phyloP scores from a whole-genome alignment of 92 coral and sea anemone species.

The Bergia puertoricense region DNA sequence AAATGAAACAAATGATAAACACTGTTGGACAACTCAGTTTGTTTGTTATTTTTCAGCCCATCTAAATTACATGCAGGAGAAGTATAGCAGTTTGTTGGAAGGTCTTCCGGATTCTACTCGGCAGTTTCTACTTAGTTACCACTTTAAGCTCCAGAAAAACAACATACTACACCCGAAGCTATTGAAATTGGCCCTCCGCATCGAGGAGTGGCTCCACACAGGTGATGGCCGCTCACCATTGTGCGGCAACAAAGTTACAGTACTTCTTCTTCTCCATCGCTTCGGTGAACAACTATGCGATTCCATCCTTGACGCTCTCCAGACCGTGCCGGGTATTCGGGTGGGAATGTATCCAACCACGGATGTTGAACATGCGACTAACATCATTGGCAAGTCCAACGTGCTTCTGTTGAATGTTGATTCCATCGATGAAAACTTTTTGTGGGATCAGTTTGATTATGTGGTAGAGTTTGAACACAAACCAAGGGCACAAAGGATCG shows the following conservation, averaged over 20 bases:
- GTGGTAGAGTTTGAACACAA: constrained; percentile 77
- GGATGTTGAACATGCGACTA: constrained; percentile 9
- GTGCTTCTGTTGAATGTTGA: constrained; percentile 45
- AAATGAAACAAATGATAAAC: too few relatives aligned
- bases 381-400: constrained; percentile 22
- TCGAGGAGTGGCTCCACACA: constrained; percentile 38
- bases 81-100: constrained; percentile 55
- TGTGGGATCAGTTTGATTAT: constrained; percentile 69
- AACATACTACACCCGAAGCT: constrained; percentile 87
- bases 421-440: constrained; percentile 64
- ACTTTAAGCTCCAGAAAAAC: constrained; percentile 65
- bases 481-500: constrained; percentile 26
- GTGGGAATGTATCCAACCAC: constrained; percentile 33
- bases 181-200: constrained; percentile 47
- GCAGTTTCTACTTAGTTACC: constrained; percentile 70
- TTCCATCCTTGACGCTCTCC: constrained; percentile 49
- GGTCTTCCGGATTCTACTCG: constrained; percentile 72
- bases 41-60: constrained; percentile 58
- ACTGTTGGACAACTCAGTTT: background rate
- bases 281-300: constrained; percentile 42
- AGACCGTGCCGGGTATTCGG: constrained; percentile 46
- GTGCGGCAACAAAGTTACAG: constrained; percentile 23
- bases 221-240: constrained; percentile 34
- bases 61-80: constrained; percentile 65
- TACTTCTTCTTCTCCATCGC: constrained; percentile 47